These are phyloP conservation scores for Pelobates cultripes DNA, from an alignment of 2,797 vertebrate genomes.

Conservation along the genomic window DNA sequence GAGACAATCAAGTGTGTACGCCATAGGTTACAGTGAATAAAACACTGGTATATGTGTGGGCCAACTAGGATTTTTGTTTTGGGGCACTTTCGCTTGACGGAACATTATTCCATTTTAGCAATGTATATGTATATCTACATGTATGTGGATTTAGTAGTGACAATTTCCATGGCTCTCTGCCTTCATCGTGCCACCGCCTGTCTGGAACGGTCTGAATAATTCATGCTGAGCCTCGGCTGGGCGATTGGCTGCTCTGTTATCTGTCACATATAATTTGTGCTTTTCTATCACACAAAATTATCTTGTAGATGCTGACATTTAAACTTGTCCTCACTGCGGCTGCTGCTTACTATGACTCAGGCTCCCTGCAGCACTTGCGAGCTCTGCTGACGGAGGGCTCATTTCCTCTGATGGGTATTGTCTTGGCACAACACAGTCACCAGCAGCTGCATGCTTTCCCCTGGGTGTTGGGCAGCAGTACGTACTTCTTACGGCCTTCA, in stretches of 20 bases:
- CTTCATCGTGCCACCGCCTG: background rate
- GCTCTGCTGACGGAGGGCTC: background rate
- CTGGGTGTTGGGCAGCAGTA: background rate
- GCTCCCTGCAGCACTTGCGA: slow-evolving; percentile 6
- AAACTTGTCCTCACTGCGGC: slow-evolving; percentile 4
- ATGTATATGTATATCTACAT: too few relatives aligned
- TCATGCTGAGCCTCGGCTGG: background rate
- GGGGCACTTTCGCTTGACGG: too few relatives aligned
- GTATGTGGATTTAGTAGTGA: background rate
- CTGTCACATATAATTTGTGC: slow-evolving; percentile 33
- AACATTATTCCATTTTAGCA: too few relatives aligned
- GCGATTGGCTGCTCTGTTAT: slow-evolving; percentile 17
- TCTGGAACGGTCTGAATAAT: slow-evolving; percentile 33
- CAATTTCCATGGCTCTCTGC: background rate
- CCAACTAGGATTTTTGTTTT: too few relatives aligned
- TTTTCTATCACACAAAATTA: slow-evolving; percentile 21
- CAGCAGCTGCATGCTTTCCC: background rate
- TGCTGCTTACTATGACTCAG: slow-evolving; percentile 16
- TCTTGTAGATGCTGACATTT: slow-evolving; percentile 35
- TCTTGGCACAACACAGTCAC: background rate
- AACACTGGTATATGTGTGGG: too few relatives aligned
- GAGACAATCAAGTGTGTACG: too few relatives aligned
- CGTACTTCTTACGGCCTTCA: background rate
- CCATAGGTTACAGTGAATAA: too few relatives aligned
- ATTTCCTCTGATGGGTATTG: slow-evolving; percentile 8